Evolutionary conservation across 2,888 invertebrate species (phyloP).

Genomic region (Lepetodrilus schrolli): DNA sequence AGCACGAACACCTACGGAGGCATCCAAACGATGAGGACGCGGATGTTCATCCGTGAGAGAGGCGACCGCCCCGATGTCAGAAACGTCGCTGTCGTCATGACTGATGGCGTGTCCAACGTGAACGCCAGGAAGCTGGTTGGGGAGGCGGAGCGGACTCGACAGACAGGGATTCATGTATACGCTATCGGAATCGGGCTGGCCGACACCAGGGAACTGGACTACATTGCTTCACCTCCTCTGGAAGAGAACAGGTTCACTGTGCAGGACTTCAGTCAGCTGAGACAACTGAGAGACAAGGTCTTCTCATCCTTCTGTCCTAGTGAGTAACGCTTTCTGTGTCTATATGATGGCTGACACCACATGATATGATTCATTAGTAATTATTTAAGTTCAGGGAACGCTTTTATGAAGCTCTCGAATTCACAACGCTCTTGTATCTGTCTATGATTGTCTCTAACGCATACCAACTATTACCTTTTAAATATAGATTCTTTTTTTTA

Average conservation of each 20-base stretch:
- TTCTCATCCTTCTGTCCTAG: conserved; percentile 43
- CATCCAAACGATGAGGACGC: conserved; percentile 47
- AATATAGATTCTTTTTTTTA: too few species aligned
- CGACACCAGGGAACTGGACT: conserved; percentile 58
- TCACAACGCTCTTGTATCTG: too few species aligned
- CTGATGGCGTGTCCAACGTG: conserved; percentile 70
- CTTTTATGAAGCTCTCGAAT: too few species aligned
- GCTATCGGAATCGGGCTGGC: conserved; percentile 55
- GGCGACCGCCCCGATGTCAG: conserved; percentile 63
- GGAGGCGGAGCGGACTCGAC: conserved; percentile 54
- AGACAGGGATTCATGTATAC: conserved; percentile 50
- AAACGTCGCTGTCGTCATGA: conserved; percentile 63
- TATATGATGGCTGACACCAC: too few species aligned
- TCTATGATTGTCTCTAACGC: too few species aligned
- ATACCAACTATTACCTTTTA: too few species aligned
- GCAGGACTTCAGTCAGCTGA: conserved; percentile 48
- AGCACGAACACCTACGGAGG: conserved; percentile 62
- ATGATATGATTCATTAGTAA: too few species aligned
- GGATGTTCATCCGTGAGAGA: conserved; percentile 45
- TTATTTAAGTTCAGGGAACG: too few species aligned
- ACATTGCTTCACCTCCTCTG: conserved; percentile 56
- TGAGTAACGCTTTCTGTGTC: conserved; percentile 31
- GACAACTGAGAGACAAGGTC: conserved; percentile 40
- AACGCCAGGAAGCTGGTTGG: conserved; percentile 62
- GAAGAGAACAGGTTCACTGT: conserved; percentile 55